Percentiles rank a stretch among this genome's conserved stretches.
These are phyloP conservation scores for Stratiolaelaps scimitus DNA, from an alignment of 1,140 invertebrate genomes.

Conservation along the genomic window DNA sequence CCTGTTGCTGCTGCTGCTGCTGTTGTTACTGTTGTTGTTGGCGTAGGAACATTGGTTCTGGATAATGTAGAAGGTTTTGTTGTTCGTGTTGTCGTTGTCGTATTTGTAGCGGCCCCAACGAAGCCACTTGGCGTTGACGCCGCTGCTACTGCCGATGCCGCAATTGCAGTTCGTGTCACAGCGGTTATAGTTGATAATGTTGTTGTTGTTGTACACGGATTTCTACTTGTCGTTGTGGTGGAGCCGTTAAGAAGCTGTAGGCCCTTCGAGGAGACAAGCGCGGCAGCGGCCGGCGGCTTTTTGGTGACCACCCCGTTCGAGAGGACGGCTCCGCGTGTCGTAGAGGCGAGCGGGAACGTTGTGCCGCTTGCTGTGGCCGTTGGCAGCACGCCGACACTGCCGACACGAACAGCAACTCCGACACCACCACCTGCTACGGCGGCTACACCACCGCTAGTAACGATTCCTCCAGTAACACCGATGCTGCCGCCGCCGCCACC, in stretches of 20 bases:
- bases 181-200: not conserved
- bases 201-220: not conserved
- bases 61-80: slow-evolving; percentile 12
- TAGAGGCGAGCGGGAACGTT: too few relatives aligned
- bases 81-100: not conserved
- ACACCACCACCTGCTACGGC: too few relatives aligned
- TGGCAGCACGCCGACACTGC: too few relatives aligned
- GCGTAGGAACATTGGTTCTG: not conserved
- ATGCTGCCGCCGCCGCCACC: too few relatives aligned
- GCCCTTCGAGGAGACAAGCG: too few relatives aligned
- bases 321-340: too few relatives aligned
- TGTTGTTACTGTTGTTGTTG: not conserved
- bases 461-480: too few relatives aligned
- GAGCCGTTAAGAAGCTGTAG: not conserved
- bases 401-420: too few relatives aligned
- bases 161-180: not conserved
- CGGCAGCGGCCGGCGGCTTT: too few relatives aligned
- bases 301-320: too few relatives aligned
- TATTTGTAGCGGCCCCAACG: not conserved
- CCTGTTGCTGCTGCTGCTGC: not conserved
- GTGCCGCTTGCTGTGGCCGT: too few relatives aligned
- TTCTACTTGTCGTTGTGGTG: not conserved
- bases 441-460: too few relatives aligned
- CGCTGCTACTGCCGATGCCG: not conserved
- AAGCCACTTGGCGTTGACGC: not conserved